A percentile compares a stretch with the other conserved stretches of the same genome.
Evolutionary conservation across 2,113 vertebrate genomes (phyloP).

Genomic region (Ivindomyrus marchei): DNA sequence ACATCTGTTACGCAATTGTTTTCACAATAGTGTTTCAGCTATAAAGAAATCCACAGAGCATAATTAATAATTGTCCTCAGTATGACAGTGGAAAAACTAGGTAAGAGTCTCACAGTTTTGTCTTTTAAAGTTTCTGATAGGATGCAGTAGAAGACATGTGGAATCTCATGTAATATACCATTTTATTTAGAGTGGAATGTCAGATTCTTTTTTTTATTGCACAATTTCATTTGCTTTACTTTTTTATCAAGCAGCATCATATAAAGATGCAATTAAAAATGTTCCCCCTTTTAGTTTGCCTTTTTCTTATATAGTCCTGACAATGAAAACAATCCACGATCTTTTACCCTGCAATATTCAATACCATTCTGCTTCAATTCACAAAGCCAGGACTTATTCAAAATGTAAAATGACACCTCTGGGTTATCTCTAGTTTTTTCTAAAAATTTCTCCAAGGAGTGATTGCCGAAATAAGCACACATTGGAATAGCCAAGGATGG

Average conservation of each 20-base stretch:
- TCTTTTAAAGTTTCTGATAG: background rate
- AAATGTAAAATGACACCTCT: constrained; percentile 1
- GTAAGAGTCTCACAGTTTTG: background rate
- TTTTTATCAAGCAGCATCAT: background rate
- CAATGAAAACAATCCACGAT: background rate
- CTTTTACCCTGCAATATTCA: background rate
- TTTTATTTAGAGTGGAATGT: background rate
- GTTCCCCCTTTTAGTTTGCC: background rate
- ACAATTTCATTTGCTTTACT: background rate
- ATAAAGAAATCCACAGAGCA: background rate
- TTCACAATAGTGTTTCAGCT: background rate
- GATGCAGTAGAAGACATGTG: background rate
- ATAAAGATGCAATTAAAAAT: background rate
- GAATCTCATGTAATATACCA: background rate
- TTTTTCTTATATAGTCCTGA: background rate
- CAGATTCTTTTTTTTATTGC: background rate
- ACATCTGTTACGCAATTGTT: background rate
- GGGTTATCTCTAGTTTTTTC: background rate
- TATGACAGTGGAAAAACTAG: background rate
- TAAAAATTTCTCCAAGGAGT: background rate
- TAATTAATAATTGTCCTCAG: background rate
- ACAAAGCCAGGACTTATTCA: background rate
- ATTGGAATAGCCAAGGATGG: background rate
- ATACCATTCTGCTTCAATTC: background rate
- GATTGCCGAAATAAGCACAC: background rate